phyloP scores from a whole-genome alignment of 2,888 invertebrate species.

The Eupithecia dodoneata region DNA sequence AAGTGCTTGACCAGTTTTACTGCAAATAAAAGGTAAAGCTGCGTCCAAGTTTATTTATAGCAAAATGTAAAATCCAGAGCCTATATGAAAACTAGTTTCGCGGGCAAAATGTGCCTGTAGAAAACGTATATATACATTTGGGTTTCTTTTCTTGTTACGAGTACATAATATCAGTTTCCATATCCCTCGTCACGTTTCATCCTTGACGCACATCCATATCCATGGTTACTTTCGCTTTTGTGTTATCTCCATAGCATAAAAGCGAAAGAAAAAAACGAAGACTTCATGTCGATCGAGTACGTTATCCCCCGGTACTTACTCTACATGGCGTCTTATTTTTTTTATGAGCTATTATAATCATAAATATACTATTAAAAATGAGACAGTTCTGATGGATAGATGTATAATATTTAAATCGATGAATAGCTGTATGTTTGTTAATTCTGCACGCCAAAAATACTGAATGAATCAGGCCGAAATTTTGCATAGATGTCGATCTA shows the following conservation, averaged over 20 bases:
- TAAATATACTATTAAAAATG: not conserved
- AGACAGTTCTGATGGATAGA: not conserved
- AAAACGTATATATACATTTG: not conserved
- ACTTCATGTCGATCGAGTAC: not conserved
- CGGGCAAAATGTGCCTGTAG: not conserved
- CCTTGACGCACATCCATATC: not conserved
- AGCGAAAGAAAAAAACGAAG: not conserved
- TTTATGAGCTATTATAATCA: not conserved
- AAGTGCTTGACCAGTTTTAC: conserved; percentile 31
- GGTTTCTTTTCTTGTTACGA: not conserved
- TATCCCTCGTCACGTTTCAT: not conserved
- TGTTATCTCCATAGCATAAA: not conserved
- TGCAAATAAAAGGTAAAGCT: conserved; percentile 17
- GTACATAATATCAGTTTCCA: not conserved
- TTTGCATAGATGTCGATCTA: no score
- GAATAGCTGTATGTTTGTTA: not conserved
- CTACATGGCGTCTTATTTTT: not conserved
- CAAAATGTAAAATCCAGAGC: not conserved
- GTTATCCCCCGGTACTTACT: no score
- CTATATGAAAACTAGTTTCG: not conserved
- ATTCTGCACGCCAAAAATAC: not conserved
- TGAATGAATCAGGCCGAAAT: not conserved
- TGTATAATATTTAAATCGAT: not conserved
- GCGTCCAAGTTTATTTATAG: conserved; percentile 12
- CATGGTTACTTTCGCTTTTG: not conserved